phyloP scores from a whole-genome alignment of 2,888 invertebrate species.

The Acleris literana region DNA sequence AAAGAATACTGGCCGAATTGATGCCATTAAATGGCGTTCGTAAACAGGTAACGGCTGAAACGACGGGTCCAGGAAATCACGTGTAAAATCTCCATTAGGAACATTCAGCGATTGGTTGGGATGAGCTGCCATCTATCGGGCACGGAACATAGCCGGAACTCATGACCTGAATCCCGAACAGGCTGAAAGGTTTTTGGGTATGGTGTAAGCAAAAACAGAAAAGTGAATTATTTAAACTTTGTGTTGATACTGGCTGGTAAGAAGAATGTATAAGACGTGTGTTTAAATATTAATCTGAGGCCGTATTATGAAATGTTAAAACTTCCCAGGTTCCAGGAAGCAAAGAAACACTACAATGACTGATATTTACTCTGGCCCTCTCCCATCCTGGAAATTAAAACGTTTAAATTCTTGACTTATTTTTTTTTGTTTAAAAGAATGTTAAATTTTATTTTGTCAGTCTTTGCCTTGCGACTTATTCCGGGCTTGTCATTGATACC shows the following conservation, averaged over 20 bases:
- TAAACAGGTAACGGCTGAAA: constrained; percentile 61
- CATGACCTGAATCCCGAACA: constrained; percentile 73
- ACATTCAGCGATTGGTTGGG: constrained; percentile 72
- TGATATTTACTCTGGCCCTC: too few relatives aligned
- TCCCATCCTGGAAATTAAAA: too few relatives aligned
- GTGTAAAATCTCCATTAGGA: constrained; percentile 81
- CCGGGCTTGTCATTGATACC: constrained; percentile 43
- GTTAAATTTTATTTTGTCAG: not conserved
- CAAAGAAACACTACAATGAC: too few relatives aligned
- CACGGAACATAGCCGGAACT: constrained; percentile 69
- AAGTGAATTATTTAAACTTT: not conserved
- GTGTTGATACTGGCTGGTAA: not conserved
- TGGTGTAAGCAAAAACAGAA: constrained; percentile 26
- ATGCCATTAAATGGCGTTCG: constrained; percentile 43
- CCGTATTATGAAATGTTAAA: too few relatives aligned
- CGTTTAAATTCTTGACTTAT: too few relatives aligned
- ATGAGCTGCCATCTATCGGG: constrained; percentile 75
- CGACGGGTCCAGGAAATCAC: constrained; percentile 69
- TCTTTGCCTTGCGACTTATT: constrained; percentile 15
- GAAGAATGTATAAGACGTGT: not conserved
- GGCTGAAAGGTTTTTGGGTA: constrained; percentile 52
- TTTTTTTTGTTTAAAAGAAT: not conserved
- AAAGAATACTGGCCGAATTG: constrained; percentile 34
- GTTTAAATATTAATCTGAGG: not conserved
- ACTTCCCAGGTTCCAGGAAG: too few relatives aligned